phyloP scores from a whole-genome alignment of 2,888 invertebrate genomes.

The Leptopilina drosophilae region DNA sequence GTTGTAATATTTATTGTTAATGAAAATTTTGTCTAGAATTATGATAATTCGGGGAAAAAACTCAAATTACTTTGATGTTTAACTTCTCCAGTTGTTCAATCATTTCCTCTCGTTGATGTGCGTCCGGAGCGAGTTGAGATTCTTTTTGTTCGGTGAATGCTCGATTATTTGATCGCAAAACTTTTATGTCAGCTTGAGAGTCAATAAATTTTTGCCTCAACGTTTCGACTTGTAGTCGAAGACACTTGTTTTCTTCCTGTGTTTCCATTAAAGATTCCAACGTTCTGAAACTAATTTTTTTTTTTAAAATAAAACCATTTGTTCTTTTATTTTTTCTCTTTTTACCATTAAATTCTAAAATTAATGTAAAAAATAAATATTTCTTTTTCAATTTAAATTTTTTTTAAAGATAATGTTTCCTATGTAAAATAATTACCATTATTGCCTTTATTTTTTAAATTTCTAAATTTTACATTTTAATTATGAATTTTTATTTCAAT shows the following conservation, averaged over 20 bases:
- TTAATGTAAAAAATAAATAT: no score
- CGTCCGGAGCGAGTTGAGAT: constrained; percentile 74
- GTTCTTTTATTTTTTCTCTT: no score
- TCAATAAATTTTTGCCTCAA: constrained; percentile 85
- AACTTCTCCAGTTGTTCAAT: constrained; percentile 83
- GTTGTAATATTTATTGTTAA: no score
- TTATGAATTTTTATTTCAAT: no score
- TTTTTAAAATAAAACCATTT: neutral
- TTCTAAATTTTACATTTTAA: no score
- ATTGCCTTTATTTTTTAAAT: no score
- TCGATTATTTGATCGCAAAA: constrained; percentile 78
- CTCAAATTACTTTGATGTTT: constrained; percentile 80
- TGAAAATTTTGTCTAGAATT: no score
- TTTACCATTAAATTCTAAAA: no score
- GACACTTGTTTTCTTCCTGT: constrained; percentile 79
- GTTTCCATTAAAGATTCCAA: constrained; percentile 74
- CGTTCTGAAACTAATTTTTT: constrained; percentile 53
- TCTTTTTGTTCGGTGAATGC: constrained; percentile 66
- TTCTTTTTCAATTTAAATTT: no score
- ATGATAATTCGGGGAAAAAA: neutral
- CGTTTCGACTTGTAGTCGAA: constrained; percentile 82
- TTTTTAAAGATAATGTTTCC: no score
- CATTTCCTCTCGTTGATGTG: constrained; percentile 83
- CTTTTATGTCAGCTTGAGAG: constrained; percentile 84
- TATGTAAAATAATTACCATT: no score